Evolutionary conservation across 2,888 invertebrate species (phyloP).

Genomic region (Chymomyza caudatula): DNA sequence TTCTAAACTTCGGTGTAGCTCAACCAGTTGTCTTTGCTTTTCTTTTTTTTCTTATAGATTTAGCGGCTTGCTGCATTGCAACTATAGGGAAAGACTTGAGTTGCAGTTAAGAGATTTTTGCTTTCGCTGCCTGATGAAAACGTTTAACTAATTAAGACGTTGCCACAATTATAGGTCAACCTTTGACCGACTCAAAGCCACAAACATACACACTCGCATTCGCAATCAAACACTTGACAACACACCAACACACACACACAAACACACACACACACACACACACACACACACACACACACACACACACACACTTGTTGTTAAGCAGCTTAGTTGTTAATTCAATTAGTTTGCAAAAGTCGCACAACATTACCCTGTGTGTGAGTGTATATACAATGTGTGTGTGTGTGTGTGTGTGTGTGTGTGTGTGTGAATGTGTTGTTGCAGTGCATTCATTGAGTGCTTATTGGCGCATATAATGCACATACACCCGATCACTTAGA

Average conservation of each 20-base stretch:
- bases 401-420: slow-evolving; percentile 31
- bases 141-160: slow-evolving; percentile 51
- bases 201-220: too few relatives aligned
- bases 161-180: slow-evolving; percentile 56
- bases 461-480: slow-evolving; percentile 47
- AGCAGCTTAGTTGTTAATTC: slow-evolving; percentile 69
- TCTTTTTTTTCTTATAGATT: too few relatives aligned
- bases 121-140: slow-evolving; percentile 17
- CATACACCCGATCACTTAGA: slow-evolving; percentile 1
- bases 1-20: too few relatives aligned
- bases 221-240: too few relatives aligned
- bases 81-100: slow-evolving; percentile 29
- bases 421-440: slow-evolving; percentile 13
- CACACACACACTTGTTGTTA: slow-evolving; percentile 45
- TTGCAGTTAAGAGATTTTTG: slow-evolving; percentile 22
- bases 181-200: slow-evolving; percentile 22
- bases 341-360: slow-evolving; percentile 68
- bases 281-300: slow-evolving; percentile 11
- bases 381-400: not conserved
- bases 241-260: not conserved
- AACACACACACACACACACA: not conserved
- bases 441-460: slow-evolving; percentile 26
- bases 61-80: slow-evolving; percentile 17
- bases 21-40: too few relatives aligned
- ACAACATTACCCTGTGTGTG: slow-evolving; percentile 16